A percentile compares a stretch with the other conserved stretches of the same genome.
phyloP scores from a whole-genome alignment of 2,797 vertebrate genomes.

The Melanotaenia trifasciata region DNA sequence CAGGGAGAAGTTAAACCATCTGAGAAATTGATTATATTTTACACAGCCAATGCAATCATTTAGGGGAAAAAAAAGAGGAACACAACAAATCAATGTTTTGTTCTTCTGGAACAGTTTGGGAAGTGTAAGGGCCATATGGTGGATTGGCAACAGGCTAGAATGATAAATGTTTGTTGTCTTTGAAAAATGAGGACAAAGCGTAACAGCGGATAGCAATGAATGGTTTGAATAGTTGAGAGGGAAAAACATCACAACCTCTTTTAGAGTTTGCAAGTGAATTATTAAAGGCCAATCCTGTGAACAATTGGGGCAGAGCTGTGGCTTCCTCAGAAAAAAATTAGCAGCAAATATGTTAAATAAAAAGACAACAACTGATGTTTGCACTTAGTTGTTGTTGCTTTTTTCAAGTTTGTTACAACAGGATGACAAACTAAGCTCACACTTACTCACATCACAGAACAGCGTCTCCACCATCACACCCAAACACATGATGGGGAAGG shows the following conservation, averaged over 20 bases:
- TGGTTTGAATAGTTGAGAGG: constrained; percentile 37
- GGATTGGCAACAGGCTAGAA: neutral
- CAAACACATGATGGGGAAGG: constrained; percentile 37
- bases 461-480: constrained; percentile 14
- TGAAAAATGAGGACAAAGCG: constrained; percentile 1
- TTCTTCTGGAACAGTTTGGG: constrained; percentile 28
- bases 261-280: constrained; percentile 72
- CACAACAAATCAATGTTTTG: constrained; percentile 13
- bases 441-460: constrained; percentile 36
- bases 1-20: constrained; percentile 40
- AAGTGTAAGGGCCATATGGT: constrained; percentile 12
- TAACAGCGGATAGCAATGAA: constrained; percentile 12
- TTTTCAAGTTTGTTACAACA: constrained; percentile 31
- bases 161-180: constrained; percentile 23
- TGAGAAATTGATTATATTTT: constrained; percentile 44
- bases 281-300: constrained; percentile 73
- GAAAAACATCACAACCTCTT: constrained; percentile 62
- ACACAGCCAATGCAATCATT: constrained; percentile 20
- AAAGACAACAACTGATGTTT: constrained; percentile 19
- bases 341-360: constrained; percentile 42
- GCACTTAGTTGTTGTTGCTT: neutral
- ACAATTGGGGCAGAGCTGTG: constrained; percentile 71
- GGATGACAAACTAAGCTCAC: constrained; percentile 37
- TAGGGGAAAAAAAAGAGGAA: constrained; percentile 4
- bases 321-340: constrained; percentile 70